These are phyloP conservation scores for Keiferia lycopersicella DNA, from an alignment of 2,888 invertebrate genomes.

Conservation along the genomic window DNA sequence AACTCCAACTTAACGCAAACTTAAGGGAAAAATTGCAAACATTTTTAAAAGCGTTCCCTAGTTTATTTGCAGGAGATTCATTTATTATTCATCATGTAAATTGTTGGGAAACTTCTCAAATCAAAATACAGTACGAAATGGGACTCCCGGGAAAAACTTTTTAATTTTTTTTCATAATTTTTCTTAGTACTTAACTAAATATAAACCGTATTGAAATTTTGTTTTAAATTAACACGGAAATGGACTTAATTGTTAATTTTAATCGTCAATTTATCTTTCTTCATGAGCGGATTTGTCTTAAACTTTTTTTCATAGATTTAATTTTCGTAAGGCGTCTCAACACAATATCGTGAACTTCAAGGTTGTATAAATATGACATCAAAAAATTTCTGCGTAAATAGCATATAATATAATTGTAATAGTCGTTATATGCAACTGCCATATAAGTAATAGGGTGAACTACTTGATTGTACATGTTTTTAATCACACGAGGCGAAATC, in stretches of 20 bases:
- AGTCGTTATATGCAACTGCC: too few relatives aligned
- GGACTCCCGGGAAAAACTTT: slow-evolving; percentile 32
- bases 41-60: slow-evolving; percentile 53
- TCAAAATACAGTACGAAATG: slow-evolving; percentile 47
- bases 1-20: slow-evolving; percentile 7
- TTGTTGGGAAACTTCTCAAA: slow-evolving; percentile 66
- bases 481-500: too few relatives aligned
- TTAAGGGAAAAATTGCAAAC: slow-evolving; percentile 16
- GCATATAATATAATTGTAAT: too few relatives aligned
- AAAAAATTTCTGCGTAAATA: too few relatives aligned
- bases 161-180: slow-evolving; percentile 43
- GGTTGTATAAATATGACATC: too few relatives aligned
- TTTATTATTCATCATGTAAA: slow-evolving; percentile 74
- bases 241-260: slow-evolving; percentile 45
- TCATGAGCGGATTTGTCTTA: too few relatives aligned
- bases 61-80: slow-evolving; percentile 59
- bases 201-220: slow-evolving; percentile 31
- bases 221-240: slow-evolving; percentile 55
- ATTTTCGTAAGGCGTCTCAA: too few relatives aligned
- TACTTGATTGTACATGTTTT: too few relatives aligned
- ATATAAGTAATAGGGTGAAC: too few relatives aligned
- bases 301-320: too few relatives aligned
- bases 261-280: neutral
- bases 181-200: slow-evolving; percentile 42
- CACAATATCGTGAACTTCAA: too few relatives aligned